These are phyloP conservation scores for Scopus umbretta DNA, from an alignment of 2,113 vertebrate genomes.

Conservation along the genomic window DNA sequence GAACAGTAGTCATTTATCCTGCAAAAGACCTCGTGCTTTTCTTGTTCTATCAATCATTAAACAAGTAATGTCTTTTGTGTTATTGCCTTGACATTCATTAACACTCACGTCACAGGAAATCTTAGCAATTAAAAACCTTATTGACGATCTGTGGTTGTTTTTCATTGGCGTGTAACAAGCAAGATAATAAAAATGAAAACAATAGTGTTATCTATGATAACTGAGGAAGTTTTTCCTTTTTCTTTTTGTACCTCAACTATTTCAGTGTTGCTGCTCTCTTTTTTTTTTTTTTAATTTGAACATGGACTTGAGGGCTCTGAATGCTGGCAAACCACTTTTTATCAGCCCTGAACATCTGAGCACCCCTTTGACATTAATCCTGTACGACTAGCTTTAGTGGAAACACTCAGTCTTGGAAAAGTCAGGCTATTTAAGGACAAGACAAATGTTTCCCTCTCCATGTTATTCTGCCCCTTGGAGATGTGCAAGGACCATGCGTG, in stretches of 20 bases:
- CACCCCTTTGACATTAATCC: slow-evolving; percentile 38
- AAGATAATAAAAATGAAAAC: slow-evolving; percentile 67
- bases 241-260: slow-evolving; percentile 17
- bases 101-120: slow-evolving; percentile 79
- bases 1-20: slow-evolving; percentile 79
- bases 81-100: slow-evolving; percentile 83
- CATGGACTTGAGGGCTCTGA: background rate
- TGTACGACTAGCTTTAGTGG: slow-evolving; percentile 38
- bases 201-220: slow-evolving; percentile 53
- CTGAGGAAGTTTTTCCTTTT: slow-evolving; percentile 48
- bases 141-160: slow-evolving; percentile 68
- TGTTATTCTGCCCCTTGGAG: background rate
- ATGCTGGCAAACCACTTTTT: slow-evolving; percentile 24
- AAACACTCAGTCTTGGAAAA: slow-evolving; percentile 47
- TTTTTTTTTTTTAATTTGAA: background rate
- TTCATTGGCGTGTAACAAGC: slow-evolving; percentile 39
- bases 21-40: slow-evolving; percentile 77
- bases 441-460: background rate
- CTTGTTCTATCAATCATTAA: slow-evolving; percentile 83
- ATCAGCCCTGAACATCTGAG: slow-evolving; percentile 57
- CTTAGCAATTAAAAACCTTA: slow-evolving; percentile 76
- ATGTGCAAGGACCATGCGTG: fast-evolving
- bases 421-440: background rate
- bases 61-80: slow-evolving; percentile 77
- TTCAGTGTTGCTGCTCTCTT: background rate